phyloP scores from a whole-genome alignment of 2,888 invertebrate genomes.

The Hyposoter dolosus region DNA sequence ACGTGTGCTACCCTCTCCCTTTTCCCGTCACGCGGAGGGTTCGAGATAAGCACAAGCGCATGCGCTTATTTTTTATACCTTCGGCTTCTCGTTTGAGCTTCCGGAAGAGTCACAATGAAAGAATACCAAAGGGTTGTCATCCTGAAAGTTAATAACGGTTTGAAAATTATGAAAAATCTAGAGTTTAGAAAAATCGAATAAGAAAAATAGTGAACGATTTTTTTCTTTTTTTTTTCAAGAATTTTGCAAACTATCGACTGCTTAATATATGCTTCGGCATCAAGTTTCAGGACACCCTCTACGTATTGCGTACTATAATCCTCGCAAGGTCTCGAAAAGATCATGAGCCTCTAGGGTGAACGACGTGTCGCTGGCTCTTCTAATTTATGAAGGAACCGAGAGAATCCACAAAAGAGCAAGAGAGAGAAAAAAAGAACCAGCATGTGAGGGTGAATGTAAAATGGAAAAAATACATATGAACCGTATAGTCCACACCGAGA shows the following conservation, averaged over 20 bases:
- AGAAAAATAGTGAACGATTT: background rate
- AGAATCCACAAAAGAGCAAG: conserved; percentile 62
- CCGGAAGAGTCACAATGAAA: conserved; percentile 5
- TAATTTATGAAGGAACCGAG: conserved; percentile 75
- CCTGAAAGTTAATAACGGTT: background rate
- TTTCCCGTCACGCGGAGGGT: conserved; percentile 22
- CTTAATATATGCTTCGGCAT: background rate
- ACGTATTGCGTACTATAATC: background rate
- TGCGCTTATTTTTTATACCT: conserved; percentile 67
- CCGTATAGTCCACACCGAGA: conserved; percentile 62
- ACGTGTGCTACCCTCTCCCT: conserved; percentile 62
- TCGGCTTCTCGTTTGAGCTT: background rate
- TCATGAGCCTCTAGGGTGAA: conserved; percentile 55
- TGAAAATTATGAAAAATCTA: background rate
- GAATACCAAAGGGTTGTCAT: conserved; percentile 30
- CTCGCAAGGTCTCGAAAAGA: conserved; percentile 47
- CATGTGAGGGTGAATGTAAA: conserved; percentile 63
- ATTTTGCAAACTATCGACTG: background rate
- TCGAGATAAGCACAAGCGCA: conserved; percentile 51
- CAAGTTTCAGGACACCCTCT: background rate
- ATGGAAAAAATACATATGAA: conserved; percentile 53
- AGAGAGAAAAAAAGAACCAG: conserved; percentile 49
- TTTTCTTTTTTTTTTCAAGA: background rate
- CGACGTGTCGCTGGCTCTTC: conserved; percentile 58
- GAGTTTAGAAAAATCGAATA: background rate